A percentile compares a stretch with the other conserved stretches of the same genome.
phyloP scores from a whole-genome alignment of 2,113 vertebrate species.

The Aldabrachelys gigantea region DNA sequence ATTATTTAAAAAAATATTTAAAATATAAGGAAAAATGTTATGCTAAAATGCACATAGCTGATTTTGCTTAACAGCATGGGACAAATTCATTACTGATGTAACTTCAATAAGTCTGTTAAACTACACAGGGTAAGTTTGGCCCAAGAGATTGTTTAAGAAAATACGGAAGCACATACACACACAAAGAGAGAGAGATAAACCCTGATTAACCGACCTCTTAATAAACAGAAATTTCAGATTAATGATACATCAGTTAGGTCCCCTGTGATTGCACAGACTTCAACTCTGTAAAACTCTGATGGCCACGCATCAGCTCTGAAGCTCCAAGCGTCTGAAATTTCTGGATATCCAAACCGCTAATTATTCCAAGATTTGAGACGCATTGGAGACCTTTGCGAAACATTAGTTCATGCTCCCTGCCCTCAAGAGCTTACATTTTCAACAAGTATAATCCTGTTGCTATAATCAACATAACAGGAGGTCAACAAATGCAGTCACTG shows the following conservation, averaged over 20 bases:
- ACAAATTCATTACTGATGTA: not conserved
- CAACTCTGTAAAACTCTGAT: not conserved
- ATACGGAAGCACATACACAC: not conserved
- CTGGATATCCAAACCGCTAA: not conserved
- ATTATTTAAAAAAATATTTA: accelerated
- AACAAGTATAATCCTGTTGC: not conserved
- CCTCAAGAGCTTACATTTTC: not conserved
- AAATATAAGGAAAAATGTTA: not conserved
- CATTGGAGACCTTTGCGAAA: not conserved
- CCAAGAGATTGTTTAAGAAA: not conserved
- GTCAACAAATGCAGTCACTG: not conserved
- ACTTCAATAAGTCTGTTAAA: not conserved
- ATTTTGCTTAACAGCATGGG: not conserved
- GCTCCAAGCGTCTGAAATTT: not conserved
- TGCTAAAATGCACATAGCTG: not conserved
- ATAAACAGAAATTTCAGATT: not conserved
- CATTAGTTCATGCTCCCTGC: not conserved
- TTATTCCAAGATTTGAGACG: not conserved
- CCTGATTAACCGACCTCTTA: not conserved
- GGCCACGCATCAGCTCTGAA: not conserved
- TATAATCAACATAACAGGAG: not conserved
- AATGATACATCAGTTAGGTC: not conserved
- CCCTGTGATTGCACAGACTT: not conserved
- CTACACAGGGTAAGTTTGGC: not conserved
- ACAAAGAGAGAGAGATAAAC: not conserved